Evolutionary conservation across 2,888 invertebrate genomes (phyloP).

Genomic region (Crossocerus cetratus): DNA sequence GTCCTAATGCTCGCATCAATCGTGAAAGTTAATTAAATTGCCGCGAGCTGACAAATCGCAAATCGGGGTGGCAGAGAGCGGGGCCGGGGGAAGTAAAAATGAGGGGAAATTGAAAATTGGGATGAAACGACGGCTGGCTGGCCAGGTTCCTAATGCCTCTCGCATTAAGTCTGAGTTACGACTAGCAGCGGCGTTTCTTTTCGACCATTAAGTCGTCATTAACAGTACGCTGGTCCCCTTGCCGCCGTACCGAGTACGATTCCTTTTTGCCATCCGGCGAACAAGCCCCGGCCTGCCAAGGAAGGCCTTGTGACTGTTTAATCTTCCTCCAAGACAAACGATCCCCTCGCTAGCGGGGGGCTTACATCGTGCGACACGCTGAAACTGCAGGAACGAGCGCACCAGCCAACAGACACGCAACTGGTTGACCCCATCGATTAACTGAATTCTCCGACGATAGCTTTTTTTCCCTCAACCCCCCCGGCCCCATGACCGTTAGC

Average conservation of each 20-base stretch:
- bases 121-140: neutral
- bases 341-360: slow-evolving; percentile 42
- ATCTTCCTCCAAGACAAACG: slow-evolving; percentile 45
- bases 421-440: slow-evolving; percentile 60
- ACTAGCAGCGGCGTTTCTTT: neutral
- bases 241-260: neutral
- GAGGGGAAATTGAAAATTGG: neutral
- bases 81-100: no score
- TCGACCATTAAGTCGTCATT: neutral
- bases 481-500: neutral
- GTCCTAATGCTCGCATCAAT: no score
- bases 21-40: no score
- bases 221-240: neutral
- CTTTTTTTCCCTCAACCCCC: no score
- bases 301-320: slow-evolving; percentile 36
- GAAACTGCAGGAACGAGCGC: slow-evolving; percentile 44
- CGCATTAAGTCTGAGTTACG: neutral
- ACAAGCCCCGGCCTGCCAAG: slow-evolving; percentile 16
- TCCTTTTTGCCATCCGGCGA: slow-evolving; percentile 2
- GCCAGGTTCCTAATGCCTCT: neutral
- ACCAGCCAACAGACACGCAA: slow-evolving; percentile 56
- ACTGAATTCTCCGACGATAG: slow-evolving; percentile 40
- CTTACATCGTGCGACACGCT: slow-evolving; percentile 44
- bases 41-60: no score
- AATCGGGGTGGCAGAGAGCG: no score